Conservation (phyloP, 1,140 invertebrate genomes). For the Eupeodes corollae region DNA sequence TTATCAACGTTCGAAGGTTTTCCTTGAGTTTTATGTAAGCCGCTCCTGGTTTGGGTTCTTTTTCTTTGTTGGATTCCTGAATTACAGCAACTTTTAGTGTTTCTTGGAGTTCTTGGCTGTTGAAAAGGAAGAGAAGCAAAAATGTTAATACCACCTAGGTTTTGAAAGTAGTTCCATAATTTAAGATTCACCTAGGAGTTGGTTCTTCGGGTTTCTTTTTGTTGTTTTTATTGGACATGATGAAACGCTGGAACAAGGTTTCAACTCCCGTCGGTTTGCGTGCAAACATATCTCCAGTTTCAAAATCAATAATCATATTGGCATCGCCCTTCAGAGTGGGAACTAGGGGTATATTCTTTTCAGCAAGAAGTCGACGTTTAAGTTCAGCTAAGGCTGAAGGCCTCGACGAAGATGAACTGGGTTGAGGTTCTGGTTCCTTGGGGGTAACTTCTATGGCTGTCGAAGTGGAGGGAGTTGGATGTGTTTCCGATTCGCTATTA, state of each 20-base stretch:
- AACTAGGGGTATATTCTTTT: constrained; percentile 18
- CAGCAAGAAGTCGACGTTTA: constrained; percentile 7
- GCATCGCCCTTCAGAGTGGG: constrained; percentile 39
- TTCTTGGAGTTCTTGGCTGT: constrained; percentile 11
- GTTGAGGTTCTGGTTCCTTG: constrained; percentile 16
- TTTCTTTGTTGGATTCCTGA: constrained; percentile 21
- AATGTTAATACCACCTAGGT: too few species aligned
- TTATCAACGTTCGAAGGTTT: constrained; percentile 46
- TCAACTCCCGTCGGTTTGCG: constrained; percentile 39
- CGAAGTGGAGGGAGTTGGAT: background rate
- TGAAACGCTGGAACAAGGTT: constrained; percentile 43
- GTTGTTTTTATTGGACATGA: constrained; percentile 39
- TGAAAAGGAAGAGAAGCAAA: constrained; percentile 1
- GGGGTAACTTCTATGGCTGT: constrained; percentile 10
- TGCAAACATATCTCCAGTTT: constrained; percentile 25
- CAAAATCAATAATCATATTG: constrained; percentile 46
- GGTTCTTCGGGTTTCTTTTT: constrained; percentile 28
- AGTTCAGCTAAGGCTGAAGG: constrained; percentile 7
- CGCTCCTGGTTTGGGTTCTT: constrained; percentile 45
- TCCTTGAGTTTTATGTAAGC: constrained; percentile 44
- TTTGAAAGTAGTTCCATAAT: constrained; percentile 1
- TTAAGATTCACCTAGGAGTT: constrained; percentile 16
- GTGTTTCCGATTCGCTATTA: too few species aligned
- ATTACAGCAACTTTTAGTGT: constrained; percentile 35
- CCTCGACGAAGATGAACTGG: background rate